Evolutionary conservation across 2,113 vertebrate genomes (phyloP).

Genomic region (Phyllostomus discolor): DNA sequence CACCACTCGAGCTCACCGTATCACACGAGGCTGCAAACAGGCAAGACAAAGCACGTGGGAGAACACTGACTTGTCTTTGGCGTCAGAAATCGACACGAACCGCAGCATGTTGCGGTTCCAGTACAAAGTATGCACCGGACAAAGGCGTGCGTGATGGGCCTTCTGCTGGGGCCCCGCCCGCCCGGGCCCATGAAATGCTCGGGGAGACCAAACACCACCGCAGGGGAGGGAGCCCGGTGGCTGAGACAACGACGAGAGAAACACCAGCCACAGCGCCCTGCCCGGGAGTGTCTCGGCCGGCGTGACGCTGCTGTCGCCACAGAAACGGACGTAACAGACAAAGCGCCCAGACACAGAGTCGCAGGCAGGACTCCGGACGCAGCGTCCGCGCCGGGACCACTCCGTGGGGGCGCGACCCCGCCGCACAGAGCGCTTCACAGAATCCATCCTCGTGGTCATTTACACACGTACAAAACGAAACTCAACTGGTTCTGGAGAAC

Average conservation of each 20-base stretch:
- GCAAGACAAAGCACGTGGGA: conserved; percentile 54
- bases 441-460: conserved; percentile 47
- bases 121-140: conserved; percentile 56
- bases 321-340: conserved; percentile 11
- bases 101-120: conserved; percentile 44
- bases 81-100: conserved; percentile 65
- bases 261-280: not conserved
- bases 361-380: conserved; percentile 26
- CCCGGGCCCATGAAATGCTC: conserved; percentile 46
- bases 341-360: not conserved
- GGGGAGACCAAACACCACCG: conserved; percentile 17
- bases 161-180: not conserved
- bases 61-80: conserved; percentile 70
- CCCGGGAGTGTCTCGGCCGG: not conserved
- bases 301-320: not conserved
- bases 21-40: conserved; percentile 42
- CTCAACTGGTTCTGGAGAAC: conserved; percentile 46
- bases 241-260: not conserved
- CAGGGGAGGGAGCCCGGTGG: not conserved
- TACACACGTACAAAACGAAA: conserved; percentile 65
- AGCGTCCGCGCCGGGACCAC: not conserved
- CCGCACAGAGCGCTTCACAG: conserved; percentile 58
- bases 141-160: too few relatives aligned
- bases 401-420: not conserved
- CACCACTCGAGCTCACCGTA: conserved; percentile 28